Conservation (phyloP, 2,113 vertebrate genomes). For the Calonectris borealis region DNA sequence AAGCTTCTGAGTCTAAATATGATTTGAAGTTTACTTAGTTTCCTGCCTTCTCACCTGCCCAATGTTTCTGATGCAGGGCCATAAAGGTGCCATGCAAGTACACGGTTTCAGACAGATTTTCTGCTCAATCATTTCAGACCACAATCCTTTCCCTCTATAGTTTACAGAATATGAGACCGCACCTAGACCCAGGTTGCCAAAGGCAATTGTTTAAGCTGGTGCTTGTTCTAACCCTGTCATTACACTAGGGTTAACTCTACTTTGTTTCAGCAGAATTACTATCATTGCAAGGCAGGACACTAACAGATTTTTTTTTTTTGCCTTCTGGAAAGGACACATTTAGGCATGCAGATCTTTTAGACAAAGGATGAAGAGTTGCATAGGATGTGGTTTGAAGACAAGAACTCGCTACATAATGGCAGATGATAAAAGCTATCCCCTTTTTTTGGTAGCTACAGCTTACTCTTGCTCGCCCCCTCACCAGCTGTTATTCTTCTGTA, state of each 20-base stretch:
- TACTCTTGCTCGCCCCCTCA: constrained; percentile 49
- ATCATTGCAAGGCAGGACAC: not conserved
- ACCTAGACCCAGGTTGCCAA: not conserved
- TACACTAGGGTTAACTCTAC: not conserved
- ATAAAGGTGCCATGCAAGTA: not conserved
- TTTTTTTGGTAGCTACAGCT: constrained; percentile 31
- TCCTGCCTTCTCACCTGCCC: not conserved
- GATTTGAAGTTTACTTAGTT: not conserved
- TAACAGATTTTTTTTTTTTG: not conserved
- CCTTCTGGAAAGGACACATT: not conserved
- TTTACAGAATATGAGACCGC: not conserved
- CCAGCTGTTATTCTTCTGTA: constrained; percentile 64
- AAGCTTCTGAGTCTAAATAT: not conserved
- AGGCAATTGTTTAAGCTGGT: not conserved
- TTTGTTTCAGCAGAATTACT: not conserved
- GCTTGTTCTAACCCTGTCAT: not conserved
- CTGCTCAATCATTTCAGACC: not conserved
- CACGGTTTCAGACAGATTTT: not conserved
- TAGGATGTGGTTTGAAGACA: not conserved
- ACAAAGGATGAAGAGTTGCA: not conserved
- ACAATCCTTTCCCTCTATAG: not conserved
- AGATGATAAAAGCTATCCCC: not conserved
- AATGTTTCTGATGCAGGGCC: not conserved
- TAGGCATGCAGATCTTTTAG: not conserved
- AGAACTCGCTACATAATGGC: not conserved